Evolutionary conservation across 2,113 vertebrate genomes (phyloP), one percentile per base, ranked within the genome.

Genomic region (Plotosus lineatus): DNA sequence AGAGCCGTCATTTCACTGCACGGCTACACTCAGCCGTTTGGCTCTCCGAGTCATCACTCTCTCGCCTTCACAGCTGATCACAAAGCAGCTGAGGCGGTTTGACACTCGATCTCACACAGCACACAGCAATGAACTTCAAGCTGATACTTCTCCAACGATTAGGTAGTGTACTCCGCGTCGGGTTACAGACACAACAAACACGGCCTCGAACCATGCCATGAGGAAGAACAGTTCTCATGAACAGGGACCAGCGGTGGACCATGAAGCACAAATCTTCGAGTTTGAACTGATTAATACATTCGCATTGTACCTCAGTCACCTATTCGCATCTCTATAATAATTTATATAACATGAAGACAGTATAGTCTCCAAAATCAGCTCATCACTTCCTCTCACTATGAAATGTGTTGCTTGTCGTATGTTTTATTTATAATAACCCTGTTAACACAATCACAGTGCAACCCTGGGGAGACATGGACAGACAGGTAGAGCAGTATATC

Each of bases 51-150:
- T 87, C 87, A 85, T 88, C 85, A 46, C 91, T 88, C 90, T 93
- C 88, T 90, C 91, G 88, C 90, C 88, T 90, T 92, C 84, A 89
- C 86, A 82, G 90, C 89, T 91, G 92, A 93, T 93, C 91, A 91
- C 88, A 90, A 90, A 90, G 89, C 88, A 89, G 91, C 90, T 87
- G 89, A 89, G 86, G 86, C 82, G 82, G 82, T 88, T 88, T 75
- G 88, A 90, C 88, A 88, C 87, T 88, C 85, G 87, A 88, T 51
- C 69, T 51, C 69, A 23, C 69, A 81, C 87, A 91, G 83, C n/a
- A 4, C 31, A 77, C 4, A 56, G 74, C 3, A 33, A 73, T 44
- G 50, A 42, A 48, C 66, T 81, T 83, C 55, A 74, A 83, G 75
- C 42, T 19, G 44, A 66, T 75, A 55, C 26, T 77, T 55, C 44